phyloP scores from a whole-genome alignment of 1,140 invertebrate genomes.

The Galleria mellonella region DNA sequence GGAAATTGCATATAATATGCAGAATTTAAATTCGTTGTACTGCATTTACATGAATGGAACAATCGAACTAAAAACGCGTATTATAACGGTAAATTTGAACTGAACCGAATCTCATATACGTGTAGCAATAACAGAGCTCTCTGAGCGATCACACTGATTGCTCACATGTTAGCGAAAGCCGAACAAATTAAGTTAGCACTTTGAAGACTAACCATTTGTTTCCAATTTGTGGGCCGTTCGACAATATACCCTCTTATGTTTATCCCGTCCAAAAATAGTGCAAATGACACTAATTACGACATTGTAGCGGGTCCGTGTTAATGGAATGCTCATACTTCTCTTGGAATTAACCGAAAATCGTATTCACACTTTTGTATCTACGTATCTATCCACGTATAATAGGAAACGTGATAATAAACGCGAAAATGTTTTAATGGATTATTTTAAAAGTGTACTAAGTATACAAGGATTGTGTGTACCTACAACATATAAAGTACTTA shows the following conservation, averaged over 20 bases:
- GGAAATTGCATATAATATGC: too few species aligned
- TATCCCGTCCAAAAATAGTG: conserved; percentile 67
- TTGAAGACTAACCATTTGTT: conserved; percentile 54
- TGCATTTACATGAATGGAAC: too few species aligned
- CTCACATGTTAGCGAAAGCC: conserved; percentile 66
- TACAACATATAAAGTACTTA: too few species aligned
- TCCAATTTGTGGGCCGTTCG: conserved; percentile 55
- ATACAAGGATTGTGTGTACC: too few species aligned
- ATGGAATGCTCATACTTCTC: conserved; percentile 47
- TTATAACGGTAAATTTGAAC: not conserved
- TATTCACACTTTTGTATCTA: too few species aligned
- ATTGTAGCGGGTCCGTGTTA: conserved; percentile 49
- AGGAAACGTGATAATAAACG: too few species aligned
- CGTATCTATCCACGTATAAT: too few species aligned
- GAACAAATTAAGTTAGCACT: conserved; percentile 68
- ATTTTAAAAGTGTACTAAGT: too few species aligned
- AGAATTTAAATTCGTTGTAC: too few species aligned
- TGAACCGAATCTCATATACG: not conserved
- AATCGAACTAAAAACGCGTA: not conserved
- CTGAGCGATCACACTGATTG: conserved; percentile 36
- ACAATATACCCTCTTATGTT: conserved; percentile 61
- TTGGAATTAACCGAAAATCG: too few species aligned
- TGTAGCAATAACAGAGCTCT: conserved; percentile 6
- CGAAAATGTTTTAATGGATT: too few species aligned
- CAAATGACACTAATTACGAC: conserved; percentile 65